phyloP scores from a whole-genome alignment of 2,113 vertebrate genomes.

The Brachionichthys hirsutus region DNA sequence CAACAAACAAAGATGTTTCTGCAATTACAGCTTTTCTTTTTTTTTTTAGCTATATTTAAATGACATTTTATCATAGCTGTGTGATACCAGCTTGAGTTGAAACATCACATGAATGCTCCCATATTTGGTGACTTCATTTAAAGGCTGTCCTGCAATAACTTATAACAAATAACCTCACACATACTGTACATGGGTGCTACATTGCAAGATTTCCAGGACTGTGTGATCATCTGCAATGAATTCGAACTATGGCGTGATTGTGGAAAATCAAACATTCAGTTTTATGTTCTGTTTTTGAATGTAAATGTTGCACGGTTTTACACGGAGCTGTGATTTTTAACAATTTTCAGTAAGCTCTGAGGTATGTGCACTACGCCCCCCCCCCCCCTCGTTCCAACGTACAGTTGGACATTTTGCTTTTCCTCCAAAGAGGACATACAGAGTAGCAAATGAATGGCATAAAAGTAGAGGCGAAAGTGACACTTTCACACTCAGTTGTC shows the following conservation, averaged over 20 bases:
- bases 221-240: conserved; percentile 41
- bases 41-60: background rate
- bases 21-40: too few relatives aligned
- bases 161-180: conserved; percentile 1
- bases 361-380: conserved; percentile 29
- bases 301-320: conserved; percentile 57
- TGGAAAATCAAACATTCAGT: conserved; percentile 50
- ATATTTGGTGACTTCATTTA: conserved; percentile 16
- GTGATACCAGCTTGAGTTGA: conserved; percentile 14
- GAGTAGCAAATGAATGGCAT: conserved; percentile 29
- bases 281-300: conserved; percentile 43
- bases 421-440: conserved; percentile 32
- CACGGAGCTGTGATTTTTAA: conserved; percentile 60
- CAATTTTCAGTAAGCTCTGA: conserved; percentile 64
- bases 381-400: conserved; percentile 42
- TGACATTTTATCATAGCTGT: background rate
- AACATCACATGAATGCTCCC: background rate
- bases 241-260: conserved; percentile 43
- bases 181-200: conserved; percentile 8
- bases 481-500: conserved; percentile 67
- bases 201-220: conserved; percentile 16
- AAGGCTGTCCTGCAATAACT: conserved; percentile 14
- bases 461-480: conserved; percentile 56
- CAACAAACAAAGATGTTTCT: too few relatives aligned
- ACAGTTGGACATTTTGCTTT: conserved; percentile 22